Evolutionary conservation across 2,113 vertebrate species (phyloP).

Genomic region (Dicerorhinus sumatrensis): DNA sequence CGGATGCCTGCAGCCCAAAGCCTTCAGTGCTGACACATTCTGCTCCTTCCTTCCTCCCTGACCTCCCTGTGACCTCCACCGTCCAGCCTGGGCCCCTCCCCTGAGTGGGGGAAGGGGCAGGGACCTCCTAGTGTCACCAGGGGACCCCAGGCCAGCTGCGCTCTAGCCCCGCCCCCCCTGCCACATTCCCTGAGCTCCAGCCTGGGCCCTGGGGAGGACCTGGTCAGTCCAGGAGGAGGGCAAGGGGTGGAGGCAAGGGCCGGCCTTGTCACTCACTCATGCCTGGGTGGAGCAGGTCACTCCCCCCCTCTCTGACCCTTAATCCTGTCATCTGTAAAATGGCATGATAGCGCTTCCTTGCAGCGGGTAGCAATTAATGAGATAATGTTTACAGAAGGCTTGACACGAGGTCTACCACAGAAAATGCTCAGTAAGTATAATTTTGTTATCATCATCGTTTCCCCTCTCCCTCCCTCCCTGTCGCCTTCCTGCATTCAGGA

Average conservation of each 20-base stretch:
- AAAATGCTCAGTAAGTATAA: neutral
- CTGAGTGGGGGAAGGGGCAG: neutral
- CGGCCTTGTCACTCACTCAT: neutral
- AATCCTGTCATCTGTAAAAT: neutral
- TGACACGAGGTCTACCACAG: neutral
- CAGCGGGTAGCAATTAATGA: neutral
- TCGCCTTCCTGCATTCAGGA: too few relatives aligned
- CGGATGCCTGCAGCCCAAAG: neutral
- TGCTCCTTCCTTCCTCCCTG: neutral
- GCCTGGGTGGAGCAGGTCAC: neutral
- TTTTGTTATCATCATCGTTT: neutral
- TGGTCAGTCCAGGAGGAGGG: neutral
- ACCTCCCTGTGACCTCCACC: neutral
- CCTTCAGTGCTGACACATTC: neutral
- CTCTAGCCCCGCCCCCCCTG: fast-evolving
- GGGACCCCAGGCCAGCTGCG: neutral
- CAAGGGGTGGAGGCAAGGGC: neutral
- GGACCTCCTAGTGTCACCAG: neutral
- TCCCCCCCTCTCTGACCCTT: neutral
- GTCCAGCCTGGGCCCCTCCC: neutral
- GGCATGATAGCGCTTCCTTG: neutral
- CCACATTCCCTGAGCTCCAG: neutral
- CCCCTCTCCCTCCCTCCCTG: neutral
- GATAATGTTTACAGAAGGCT: neutral
- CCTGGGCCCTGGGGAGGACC: neutral